Base-by-base conservation (phyloP, 2,113 vertebrate genomes). In the Odobenus rosmarus region DNA sequence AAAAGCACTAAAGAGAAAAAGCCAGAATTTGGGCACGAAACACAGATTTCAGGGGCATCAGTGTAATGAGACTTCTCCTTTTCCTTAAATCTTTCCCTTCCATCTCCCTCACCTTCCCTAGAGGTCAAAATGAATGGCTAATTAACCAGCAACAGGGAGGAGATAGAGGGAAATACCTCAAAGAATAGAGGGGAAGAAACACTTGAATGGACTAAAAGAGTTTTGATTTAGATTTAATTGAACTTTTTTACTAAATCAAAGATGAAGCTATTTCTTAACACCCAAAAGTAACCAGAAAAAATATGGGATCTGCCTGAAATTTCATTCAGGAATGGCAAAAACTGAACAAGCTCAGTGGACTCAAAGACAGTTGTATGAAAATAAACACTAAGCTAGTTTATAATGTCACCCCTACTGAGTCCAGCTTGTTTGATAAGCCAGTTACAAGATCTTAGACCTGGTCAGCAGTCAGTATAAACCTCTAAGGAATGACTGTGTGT, bases 171-270 rank as follows among this genome's bases (percentile, higher is more conserved):
- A 93, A 85, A 31, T 24, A 62, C 39, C 46, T 15, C 2, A 21
- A 93, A 69, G 1, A 51, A 3, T 6, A n/a, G 19, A 8, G 31
- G 7, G 5, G 39, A 24, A 9, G n/a, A 53, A 87, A 85, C 23
- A 9, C 18, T 59, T 82, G 7, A 84, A 36, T 57, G 31, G 26
- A 46, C 39, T 49, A 33, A 93, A 26, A 96, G 16, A 86, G 19
- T 92, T 84, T 96, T 79, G 39, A 33, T 90, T 90, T 74, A 96
- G n/a, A 84, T 49, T 42, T 55, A 80, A 84, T 33, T 94, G n/a
- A 90, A 82, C 7, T 87, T 55, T 82, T 95, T 88, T 76, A 82
- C 2, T 64, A 85, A 93, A 31, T 84, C n/a, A 93, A 93, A 92
- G 39, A 81, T 90, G 28, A 92, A 87, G 4, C 7, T 87, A 55